Percentiles rank a stretch among this genome's conserved stretches.
Conservation (phyloP, 2,888 invertebrate species). For the Molorchus minor region DNA sequence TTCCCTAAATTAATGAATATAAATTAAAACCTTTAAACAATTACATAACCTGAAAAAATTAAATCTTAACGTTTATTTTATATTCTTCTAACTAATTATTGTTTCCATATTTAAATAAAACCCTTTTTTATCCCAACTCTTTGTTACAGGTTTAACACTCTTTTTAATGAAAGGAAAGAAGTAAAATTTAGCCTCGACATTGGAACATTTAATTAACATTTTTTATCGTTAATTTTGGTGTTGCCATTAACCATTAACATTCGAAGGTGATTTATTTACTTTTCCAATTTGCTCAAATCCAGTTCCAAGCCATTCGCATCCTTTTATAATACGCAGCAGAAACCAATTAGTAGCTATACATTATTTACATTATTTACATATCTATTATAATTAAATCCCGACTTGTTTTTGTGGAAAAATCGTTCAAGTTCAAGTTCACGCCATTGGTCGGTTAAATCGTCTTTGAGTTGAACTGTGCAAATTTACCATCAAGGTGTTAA, state of each 20-base stretch:
- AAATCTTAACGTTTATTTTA: no score
- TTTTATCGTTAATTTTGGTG: no score
- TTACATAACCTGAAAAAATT: no score
- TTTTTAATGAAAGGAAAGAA: no score
- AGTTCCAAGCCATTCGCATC: not conserved
- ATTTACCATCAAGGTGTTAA: conserved; percentile 2
- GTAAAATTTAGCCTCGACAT: not conserved
- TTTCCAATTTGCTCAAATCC: not conserved
- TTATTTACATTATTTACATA: not conserved
- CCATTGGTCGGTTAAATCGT: not conserved
- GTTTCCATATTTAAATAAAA: no score
- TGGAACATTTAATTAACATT: not conserved
- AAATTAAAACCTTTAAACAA: no score
- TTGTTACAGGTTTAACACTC: no score
- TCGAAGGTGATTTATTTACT: not conserved
- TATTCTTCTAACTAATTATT: no score
- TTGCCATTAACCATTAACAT: no score
- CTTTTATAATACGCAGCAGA: not conserved
- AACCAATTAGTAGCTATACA: not conserved
- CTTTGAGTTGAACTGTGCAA: not conserved
- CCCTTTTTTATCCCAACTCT: no score
- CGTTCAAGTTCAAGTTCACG: not conserved
- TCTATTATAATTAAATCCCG: no score
- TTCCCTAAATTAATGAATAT: no score
- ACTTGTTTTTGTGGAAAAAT: not conserved